phyloP scores from a whole-genome alignment of 1,140 invertebrate genomes.

The Hormaphis cornu region DNA sequence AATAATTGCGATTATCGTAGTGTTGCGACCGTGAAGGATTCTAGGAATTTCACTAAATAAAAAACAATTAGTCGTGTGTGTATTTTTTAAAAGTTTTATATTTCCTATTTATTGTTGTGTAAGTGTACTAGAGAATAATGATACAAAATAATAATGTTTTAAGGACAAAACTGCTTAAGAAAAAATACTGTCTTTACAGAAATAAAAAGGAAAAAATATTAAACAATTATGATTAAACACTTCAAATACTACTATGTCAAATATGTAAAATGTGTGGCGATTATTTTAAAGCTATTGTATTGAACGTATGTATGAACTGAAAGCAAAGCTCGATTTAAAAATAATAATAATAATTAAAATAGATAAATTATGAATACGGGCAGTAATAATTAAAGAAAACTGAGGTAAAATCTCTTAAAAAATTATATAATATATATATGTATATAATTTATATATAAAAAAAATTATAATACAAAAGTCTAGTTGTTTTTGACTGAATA shows the following conservation, averaged over 20 bases:
- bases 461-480: conserved; percentile 29
- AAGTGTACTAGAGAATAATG: conserved; percentile 17
- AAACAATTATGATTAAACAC: conserved; percentile 15
- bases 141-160: conserved; percentile 28
- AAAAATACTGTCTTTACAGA: conserved; percentile 6
- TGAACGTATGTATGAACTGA: conserved; percentile 12
- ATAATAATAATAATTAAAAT: conserved; percentile 12
- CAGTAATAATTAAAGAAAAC: conserved; percentile 29
- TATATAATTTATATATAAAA: conserved; percentile 8
- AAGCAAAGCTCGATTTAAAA: conserved; percentile 14
- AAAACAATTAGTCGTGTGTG: neutral
- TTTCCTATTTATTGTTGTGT: conserved; percentile 25
- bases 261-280: conserved; percentile 19
- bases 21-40: neutral
- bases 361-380: conserved; percentile 16
- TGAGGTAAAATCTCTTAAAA: conserved; percentile 30
- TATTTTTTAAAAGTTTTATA: conserved; percentile 19
- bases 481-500: conserved; percentile 30
- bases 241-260: conserved; percentile 20
- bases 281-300: conserved; percentile 25
- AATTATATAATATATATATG: too few relatives aligned
- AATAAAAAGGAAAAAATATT: conserved; percentile 28
- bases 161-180: conserved; percentile 22
- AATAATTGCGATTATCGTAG: neutral
- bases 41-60: neutral